Evolutionary conservation across 2,888 invertebrate species (phyloP).

Genomic region (Protophormia terraenovae): DNA sequence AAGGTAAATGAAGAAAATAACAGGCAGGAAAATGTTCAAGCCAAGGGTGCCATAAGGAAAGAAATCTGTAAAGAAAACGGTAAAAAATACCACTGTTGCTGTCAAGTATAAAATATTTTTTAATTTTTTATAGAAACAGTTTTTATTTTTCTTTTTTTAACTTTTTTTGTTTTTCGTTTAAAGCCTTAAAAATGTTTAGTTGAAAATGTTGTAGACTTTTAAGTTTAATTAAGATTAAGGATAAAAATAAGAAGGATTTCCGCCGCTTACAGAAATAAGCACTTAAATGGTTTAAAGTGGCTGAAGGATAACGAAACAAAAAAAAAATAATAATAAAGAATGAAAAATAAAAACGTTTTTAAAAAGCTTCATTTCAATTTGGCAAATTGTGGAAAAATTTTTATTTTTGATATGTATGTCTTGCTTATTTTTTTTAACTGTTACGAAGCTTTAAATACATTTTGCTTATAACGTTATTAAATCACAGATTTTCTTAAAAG

Average conservation of each 20-base stretch:
- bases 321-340: too few species aligned
- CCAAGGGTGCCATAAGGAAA: not conserved
- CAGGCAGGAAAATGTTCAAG: not conserved
- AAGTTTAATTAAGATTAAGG: conserved; percentile 80
- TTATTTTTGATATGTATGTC: conserved; percentile 9
- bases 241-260: conserved; percentile 79
- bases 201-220: conserved; percentile 69
- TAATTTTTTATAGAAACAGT: conserved; percentile 49
- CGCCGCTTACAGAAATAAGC: conserved; percentile 70
- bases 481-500: conserved; percentile 44
- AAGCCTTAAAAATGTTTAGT: conserved; percentile 47
- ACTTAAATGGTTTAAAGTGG: conserved; percentile 66
- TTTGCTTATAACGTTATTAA: conserved; percentile 54
- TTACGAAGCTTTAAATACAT: conserved; percentile 26
- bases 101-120: conserved; percentile 52
- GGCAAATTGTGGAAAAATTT: conserved; percentile 27
- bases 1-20: conserved; percentile 12
- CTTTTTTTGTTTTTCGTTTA: conserved; percentile 55
- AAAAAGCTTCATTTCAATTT: conserved; percentile 48
- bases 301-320: not conserved
- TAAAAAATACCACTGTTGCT: conserved; percentile 69
- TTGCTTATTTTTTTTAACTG: not conserved
- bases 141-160: not conserved
- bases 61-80: conserved; percentile 21
- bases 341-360: not conserved